Evolutionary conservation across 2,888 invertebrate species (phyloP).

Genomic region (Andrena fulva): DNA sequence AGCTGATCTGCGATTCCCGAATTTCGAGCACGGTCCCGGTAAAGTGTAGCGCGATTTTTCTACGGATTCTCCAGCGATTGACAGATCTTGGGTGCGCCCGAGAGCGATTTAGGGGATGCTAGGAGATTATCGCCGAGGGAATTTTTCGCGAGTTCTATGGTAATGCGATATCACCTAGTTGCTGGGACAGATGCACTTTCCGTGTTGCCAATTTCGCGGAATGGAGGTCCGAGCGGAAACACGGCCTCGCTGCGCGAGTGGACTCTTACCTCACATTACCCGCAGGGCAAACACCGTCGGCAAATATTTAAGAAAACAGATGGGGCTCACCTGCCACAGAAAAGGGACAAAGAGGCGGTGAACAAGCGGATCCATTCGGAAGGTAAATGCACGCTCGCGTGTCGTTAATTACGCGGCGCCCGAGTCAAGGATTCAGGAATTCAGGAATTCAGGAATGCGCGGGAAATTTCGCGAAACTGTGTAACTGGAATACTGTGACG

Average conservation of each 20-base stretch:
- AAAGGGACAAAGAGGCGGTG: constrained; percentile 17
- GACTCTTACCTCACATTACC: constrained; percentile 30
- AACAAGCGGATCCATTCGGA: not conserved
- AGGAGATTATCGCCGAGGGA: not conserved
- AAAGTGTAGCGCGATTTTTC: not conserved
- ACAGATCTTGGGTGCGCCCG: no score
- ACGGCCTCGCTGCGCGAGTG: not conserved
- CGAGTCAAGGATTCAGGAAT: not conserved
- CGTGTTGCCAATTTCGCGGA: constrained; percentile 14
- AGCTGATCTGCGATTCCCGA: not conserved
- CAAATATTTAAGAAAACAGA: constrained; percentile 34
- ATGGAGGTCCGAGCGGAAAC: constrained; percentile 18
- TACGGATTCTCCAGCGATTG: not conserved
- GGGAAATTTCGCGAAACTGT: no score
- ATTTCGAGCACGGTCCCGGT: not conserved
- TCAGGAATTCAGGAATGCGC: no score
- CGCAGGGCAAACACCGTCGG: constrained; percentile 12
- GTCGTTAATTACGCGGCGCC: not conserved
- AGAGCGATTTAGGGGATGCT: no score
- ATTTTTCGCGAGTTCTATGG: not conserved
- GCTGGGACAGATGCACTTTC: not conserved
- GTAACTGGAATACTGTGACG: no score
- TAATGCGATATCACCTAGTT: not conserved
- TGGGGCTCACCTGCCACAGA: constrained; percentile 41
- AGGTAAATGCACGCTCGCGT: not conserved